Percentiles rank a stretch among this genome's conserved stretches.
Evolutionary conservation across 2,888 invertebrate genomes (phyloP).

Genomic region (Ferdinandea cuprea): DNA sequence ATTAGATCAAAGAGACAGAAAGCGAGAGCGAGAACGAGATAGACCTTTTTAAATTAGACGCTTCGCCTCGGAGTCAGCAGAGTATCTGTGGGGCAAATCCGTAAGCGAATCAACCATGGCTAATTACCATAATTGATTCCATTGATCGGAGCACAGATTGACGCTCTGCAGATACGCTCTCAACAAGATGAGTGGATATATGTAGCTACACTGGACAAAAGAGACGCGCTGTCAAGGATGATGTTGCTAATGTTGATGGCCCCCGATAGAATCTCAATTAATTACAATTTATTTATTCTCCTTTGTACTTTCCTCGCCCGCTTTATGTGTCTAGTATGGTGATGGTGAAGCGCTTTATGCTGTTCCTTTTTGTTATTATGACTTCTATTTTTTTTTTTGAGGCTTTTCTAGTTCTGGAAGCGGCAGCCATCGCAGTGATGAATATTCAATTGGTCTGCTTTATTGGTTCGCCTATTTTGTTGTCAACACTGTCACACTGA

Average conservation of each 20-base stretch:
- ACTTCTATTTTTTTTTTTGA: conserved; percentile 59
- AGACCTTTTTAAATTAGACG: conserved; percentile 59
- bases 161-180: conserved; percentile 61
- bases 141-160: conserved; percentile 68
- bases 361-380: conserved; percentile 59
- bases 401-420: conserved; percentile 25
- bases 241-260: conserved; percentile 66
- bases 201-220: conserved; percentile 49
- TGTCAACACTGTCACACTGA: conserved; percentile 66
- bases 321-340: no score
- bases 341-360: neutral
- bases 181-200: conserved; percentile 53
- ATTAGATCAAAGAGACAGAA: conserved; percentile 50
- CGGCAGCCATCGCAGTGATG: conserved; percentile 37
- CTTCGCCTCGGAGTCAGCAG: conserved; percentile 43
- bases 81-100: conserved; percentile 43
- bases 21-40: neutral
- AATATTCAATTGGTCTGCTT: conserved; percentile 60
- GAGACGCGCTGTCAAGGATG: conserved; percentile 62
- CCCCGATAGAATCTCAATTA: conserved; percentile 66
- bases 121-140: conserved; percentile 74
- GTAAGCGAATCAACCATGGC: conserved; percentile 63
- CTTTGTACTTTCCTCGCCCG: conserved; percentile 52
- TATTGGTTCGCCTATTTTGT: conserved; percentile 52
- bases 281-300: conserved; percentile 70